A percentile compares a stretch with the other conserved stretches of the same genome.
These are phyloP conservation scores for Geophilus truncorum DNA, from an alignment of 2,888 invertebrate genomes.

Conservation along the genomic window DNA sequence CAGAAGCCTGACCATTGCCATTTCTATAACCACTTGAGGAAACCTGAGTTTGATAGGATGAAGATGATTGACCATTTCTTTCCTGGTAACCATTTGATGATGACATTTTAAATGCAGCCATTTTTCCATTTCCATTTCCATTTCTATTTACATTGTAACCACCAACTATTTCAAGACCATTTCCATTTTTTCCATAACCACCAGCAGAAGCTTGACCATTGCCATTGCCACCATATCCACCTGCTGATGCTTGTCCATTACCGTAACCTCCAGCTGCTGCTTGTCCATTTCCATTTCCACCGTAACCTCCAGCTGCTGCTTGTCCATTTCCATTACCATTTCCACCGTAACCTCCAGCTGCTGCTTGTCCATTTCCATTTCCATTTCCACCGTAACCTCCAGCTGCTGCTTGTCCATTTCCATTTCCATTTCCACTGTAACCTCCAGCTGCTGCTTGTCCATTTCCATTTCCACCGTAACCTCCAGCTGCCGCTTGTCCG, in stretches of 20 bases:
- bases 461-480: not conserved
- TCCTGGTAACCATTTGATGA: not conserved
- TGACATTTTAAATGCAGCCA: not conserved
- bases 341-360: constrained; percentile 19
- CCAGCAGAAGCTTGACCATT: not conserved
- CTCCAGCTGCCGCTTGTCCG: not conserved
- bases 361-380: not conserved
- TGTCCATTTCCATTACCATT: not conserved
- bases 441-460: not conserved
- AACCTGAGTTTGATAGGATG: not conserved
- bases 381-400: not conserved
- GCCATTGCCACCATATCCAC: not conserved
- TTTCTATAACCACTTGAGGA: not conserved
- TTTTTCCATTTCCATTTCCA: not conserved
- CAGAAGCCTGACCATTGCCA: not conserved
- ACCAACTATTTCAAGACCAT: not conserved
- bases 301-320: not conserved
- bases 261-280: not conserved
- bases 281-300: not conserved
- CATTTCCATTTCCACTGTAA: constrained; percentile 47
- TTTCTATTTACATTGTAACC: not conserved
- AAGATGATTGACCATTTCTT: not conserved
- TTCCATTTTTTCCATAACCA: not conserved
- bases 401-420: not conserved
- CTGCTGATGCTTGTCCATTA: not conserved